Percentiles rank a stretch among this genome's conserved stretches.
phyloP scores from a whole-genome alignment of 2,113 vertebrate genomes.

The Brachypteracias leptosomus region DNA sequence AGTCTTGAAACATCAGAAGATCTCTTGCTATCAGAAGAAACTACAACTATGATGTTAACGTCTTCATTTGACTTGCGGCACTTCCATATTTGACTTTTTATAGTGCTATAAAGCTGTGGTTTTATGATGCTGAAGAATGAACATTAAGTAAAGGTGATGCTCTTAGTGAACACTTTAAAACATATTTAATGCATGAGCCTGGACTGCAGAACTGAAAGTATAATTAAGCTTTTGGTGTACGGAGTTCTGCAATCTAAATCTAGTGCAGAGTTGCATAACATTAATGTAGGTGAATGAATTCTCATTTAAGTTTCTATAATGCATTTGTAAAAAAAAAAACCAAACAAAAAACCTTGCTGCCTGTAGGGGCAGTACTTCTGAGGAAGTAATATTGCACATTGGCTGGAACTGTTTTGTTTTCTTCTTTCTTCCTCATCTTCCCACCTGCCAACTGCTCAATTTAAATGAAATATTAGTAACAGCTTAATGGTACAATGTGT shows the following conservation, averaged over 20 bases:
- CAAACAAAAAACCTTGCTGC: neutral
- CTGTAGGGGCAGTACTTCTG: neutral
- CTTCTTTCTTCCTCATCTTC: neutral
- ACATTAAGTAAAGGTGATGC: neutral
- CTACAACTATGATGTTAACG: neutral
- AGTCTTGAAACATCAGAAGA: neutral
- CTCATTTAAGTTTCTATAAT: neutral
- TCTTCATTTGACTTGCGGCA: neutral
- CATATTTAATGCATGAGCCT: neutral
- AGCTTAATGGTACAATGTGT: neutral
- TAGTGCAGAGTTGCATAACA: neutral
- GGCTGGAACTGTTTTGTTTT: neutral
- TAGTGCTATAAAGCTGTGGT: neutral
- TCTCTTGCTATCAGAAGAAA: neutral
- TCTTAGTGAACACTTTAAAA: neutral
- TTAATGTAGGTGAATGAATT: neutral
- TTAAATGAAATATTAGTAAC: neutral
- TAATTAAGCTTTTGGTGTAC: neutral
- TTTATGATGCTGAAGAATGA: neutral
- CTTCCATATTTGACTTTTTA: neutral
- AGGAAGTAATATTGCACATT: neutral
- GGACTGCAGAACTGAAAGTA: neutral
- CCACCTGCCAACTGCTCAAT: neutral
- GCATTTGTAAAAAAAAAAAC: neutral
- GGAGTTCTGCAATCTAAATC: neutral